Conservation (phyloP, 1,140 invertebrate genomes). For the Chionoecetes opilio region DNA sequence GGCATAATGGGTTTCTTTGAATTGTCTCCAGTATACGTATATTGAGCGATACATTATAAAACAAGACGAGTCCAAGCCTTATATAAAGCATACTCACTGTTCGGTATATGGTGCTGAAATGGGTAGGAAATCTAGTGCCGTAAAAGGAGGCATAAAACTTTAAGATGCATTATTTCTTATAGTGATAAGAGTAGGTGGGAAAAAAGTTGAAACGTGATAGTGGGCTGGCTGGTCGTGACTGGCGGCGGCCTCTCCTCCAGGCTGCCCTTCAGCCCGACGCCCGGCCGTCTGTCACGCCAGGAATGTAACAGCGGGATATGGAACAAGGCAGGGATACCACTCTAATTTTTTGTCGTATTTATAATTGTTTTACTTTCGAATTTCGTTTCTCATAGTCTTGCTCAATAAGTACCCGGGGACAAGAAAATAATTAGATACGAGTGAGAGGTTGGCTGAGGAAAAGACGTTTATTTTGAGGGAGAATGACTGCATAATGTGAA, state of each 20-base stretch:
- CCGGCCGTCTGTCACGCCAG: background rate
- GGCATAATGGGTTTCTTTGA: background rate
- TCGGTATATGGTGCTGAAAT: background rate
- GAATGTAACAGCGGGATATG: background rate
- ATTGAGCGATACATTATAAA: background rate
- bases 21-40: background rate
- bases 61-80: too few relatives aligned
- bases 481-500: too few relatives aligned
- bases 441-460: too few relatives aligned
- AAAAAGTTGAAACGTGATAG: slow-evolving; percentile 9
- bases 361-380: too few relatives aligned
- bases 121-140: background rate
- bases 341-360: background rate
- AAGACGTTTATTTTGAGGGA: too few relatives aligned
- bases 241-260: background rate
- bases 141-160: background rate
- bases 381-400: too few relatives aligned
- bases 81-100: too few relatives aligned
- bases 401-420: too few relatives aligned
- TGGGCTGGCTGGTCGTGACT: slow-evolving; percentile 7
- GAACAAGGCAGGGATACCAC: too few relatives aligned
- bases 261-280: background rate
- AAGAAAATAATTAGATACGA: too few relatives aligned
- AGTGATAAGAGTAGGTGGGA: background rate
- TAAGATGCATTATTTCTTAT: slow-evolving; percentile 31